Evolutionary conservation across 2,888 invertebrate genomes (phyloP).

Genomic region (Clistopyga incitator): DNA sequence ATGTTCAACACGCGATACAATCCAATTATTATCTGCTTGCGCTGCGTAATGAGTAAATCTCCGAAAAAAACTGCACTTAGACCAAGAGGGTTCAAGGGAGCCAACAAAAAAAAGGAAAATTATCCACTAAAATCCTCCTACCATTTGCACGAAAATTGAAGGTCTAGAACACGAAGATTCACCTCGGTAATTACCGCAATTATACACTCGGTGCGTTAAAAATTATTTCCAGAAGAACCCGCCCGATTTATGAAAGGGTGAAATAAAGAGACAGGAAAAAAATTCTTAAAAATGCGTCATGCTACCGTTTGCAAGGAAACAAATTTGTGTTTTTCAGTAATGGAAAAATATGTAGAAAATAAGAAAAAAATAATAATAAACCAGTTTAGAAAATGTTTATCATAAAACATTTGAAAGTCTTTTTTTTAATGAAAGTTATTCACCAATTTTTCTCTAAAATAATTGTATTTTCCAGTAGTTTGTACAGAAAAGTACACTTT

Average conservation of each 20-base stretch:
- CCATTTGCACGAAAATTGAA: conserved; percentile 25
- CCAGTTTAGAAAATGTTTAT: too few relatives aligned
- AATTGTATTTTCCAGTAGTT: too few relatives aligned
- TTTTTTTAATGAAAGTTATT: too few relatives aligned
- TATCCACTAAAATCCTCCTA: neutral
- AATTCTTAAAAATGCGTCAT: too few relatives aligned
- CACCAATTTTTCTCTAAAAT: too few relatives aligned
- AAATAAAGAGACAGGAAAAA: neutral
- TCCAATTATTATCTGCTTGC: conserved; percentile 45
- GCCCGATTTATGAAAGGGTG: neutral
- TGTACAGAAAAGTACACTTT: too few relatives aligned
- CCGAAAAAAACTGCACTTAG: neutral
- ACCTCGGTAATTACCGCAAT: conserved; percentile 13
- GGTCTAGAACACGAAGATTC: neutral
- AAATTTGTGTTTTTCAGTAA: too few relatives aligned
- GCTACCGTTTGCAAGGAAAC: too few relatives aligned
- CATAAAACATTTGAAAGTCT: too few relatives aligned
- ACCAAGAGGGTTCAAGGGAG: neutral
- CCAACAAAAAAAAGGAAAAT: neutral
- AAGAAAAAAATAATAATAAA: too few relatives aligned
- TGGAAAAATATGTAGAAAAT: too few relatives aligned
- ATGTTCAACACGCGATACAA: conserved; percentile 56
- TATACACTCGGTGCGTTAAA: neutral
- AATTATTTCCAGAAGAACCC: conserved; percentile 21
- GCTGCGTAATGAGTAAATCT: conserved; percentile 30